Evolutionary conservation across 2,113 vertebrate species (phyloP).

Genomic region (Silurus asotus): DNA sequence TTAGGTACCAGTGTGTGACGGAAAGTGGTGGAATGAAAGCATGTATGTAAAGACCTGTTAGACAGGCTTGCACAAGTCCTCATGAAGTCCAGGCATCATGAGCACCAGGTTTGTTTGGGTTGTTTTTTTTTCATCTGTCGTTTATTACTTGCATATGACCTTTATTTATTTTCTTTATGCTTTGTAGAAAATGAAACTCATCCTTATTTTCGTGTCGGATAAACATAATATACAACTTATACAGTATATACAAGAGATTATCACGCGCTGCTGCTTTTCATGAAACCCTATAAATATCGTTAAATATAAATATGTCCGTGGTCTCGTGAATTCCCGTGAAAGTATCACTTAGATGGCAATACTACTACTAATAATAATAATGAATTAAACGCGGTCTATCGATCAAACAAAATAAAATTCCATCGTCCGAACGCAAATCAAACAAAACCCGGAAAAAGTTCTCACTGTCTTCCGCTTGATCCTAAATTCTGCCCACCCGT

Average conservation of each 20-base stretch:
- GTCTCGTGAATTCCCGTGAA: too few species aligned
- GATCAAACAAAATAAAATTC: neutral
- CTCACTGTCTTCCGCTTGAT: neutral
- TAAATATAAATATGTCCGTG: neutral
- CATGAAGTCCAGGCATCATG: neutral
- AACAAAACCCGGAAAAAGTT: neutral
- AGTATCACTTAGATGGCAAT: too few species aligned
- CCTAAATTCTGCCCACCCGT: neutral
- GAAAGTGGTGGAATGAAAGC: neutral
- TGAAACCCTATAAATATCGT: too few species aligned
- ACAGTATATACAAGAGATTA: neutral
- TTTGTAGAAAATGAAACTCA: neutral
- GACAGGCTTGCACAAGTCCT: neutral
- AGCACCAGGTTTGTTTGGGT: neutral
- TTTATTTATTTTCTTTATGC: neutral
- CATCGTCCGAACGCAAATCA: too few species aligned
- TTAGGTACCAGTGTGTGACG: neutral
- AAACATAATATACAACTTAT: neutral
- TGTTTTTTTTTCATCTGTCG: neutral
- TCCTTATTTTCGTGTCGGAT: neutral
- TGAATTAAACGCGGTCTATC: too few species aligned
- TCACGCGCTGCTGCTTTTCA: too few species aligned
- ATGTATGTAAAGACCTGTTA: neutral
- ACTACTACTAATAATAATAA: too few species aligned
- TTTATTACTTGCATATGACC: neutral